Base-by-base conservation (phyloP, 2,888 invertebrate species). In the Hyalella azteca region DNA sequence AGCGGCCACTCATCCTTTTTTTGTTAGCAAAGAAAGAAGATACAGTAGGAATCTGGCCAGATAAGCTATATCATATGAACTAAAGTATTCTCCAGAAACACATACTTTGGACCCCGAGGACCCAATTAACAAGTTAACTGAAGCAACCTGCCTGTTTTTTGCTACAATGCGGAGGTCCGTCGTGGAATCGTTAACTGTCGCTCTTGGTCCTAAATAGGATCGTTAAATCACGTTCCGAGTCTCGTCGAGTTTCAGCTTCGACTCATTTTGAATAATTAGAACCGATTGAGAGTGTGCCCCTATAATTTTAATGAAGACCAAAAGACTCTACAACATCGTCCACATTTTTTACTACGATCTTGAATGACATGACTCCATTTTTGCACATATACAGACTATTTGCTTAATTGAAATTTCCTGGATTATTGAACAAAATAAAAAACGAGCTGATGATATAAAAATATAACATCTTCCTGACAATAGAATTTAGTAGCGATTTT, bases 71-170 rank as follows among this genome's bases (percentile, higher is more conserved):
- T 36, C 66, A 66, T 13, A 66, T 36, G 66, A 66, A 66, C 66
- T 66, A 7, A 45, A 19, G 66, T n/a, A 66, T 66, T 66, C 66
- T 66, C 36, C 19, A 66, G 36, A 66, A 66, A 66, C 66, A 36
- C 66, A 36, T 66, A 32, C 19, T 66, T 66, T 39, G 66, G 39
- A 36, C 36, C 4, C 36, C 36, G 32, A 36, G 66, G 19, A 36
- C 36, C 66, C 15, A 66, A 36, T 66, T 36, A 36, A 36, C 36
- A 36, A 66, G 39, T 15, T 32, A 36, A 66, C 19, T 36, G 22
- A 36, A 19, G 29, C 22, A 19, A 29, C 29, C 22, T 32, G 9
- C 29, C 29, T 7, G 36, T 36, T 66, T 66, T 66, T 66, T 66
- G 32, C 29, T 15, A 22, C 11, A 26, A 7, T 29, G 9, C 7